Evolutionary conservation across 1,140 invertebrate genomes (phyloP).

Genomic region (Aphelinus atriplicis): DNA sequence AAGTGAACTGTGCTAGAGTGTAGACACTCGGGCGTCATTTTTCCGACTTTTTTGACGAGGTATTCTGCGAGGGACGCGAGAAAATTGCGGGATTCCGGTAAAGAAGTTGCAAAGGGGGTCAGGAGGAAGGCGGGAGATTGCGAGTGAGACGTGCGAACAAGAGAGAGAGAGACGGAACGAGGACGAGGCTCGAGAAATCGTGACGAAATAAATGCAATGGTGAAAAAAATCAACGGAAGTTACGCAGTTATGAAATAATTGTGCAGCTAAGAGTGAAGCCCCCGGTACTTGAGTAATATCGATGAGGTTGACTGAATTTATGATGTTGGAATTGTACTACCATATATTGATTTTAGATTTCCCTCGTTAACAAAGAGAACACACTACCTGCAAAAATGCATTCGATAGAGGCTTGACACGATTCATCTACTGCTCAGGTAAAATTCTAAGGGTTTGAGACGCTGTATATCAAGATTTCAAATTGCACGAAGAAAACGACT

Average conservation of each 20-base stretch:
- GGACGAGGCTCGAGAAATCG: slow-evolving; percentile 24
- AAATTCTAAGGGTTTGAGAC: too few relatives aligned
- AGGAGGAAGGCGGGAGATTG: not conserved
- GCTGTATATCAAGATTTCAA: too few relatives aligned
- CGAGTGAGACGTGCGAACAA: not conserved
- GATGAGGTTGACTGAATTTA: not conserved
- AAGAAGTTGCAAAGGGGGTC: not conserved
- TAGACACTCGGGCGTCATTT: not conserved
- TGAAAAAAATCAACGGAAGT: slow-evolving; percentile 24
- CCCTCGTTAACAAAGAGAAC: too few relatives aligned
- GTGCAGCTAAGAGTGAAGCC: not conserved
- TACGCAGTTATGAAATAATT: not conserved
- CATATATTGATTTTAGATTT: too few relatives aligned
- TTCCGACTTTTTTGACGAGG: slow-evolving; percentile 20
- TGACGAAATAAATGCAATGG: slow-evolving; percentile 11
- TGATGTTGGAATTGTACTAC: too few relatives aligned
- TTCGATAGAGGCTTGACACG: too few relatives aligned
- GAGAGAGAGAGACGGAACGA: not conserved
- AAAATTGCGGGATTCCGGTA: slow-evolving; percentile 21
- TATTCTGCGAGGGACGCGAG: slow-evolving; percentile 6
- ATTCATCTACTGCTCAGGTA: too few relatives aligned
- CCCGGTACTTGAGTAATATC: not conserved
- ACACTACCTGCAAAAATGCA: too few relatives aligned
- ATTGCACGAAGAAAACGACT: too few relatives aligned
- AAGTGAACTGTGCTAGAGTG: not conserved